Evolutionary conservation across 2,888 invertebrate genomes (phyloP), one percentile per base, ranked within the genome.

Genomic region (Cataglyphis albicans): DNA sequence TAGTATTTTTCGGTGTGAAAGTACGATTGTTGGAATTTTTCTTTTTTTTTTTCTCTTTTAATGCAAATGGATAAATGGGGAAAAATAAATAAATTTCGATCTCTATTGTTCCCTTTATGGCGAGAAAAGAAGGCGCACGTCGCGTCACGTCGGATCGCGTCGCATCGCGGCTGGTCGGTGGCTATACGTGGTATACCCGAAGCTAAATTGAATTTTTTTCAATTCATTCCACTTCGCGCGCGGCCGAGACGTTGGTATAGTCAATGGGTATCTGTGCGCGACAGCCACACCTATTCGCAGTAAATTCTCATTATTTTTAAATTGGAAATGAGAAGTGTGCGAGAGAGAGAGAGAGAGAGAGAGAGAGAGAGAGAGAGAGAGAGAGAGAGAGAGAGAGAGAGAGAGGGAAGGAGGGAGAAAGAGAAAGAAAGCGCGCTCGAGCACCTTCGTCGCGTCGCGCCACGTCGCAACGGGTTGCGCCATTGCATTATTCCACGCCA

Each of bases 281-380:
- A 92, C 92, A 91, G 92, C 90, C 74, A 87, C 84, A 87, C 88
- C 88, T 89, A 87, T 88, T 90, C 89, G 86, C 85, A 84, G 86
- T 85, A 87, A 88, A 89, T 89, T 91, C 90, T 92, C 91, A 92
- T 92, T 92, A 92, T 91, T 92, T 92, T 92, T 91, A 90, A 92
- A 92, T 92, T 92, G 89, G 88, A 91, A 91, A 91, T 91, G 90
- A 90, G 89, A 89, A 89, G 88, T 89, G 90, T 83, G 87, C 87
- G 86, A n/a, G 41, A 10, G 10, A 10, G 41, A 10, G 2, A 0
- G 41, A 10, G 41, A 0, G 41, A 10, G 41, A 10, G 41, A 12
- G 41, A 3, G 41, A 41, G 41, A 12, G 10, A 12, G 12, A 41
- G 41, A 41, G 41, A 12, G 12, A 12, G 3, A 48, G 48, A 18